phyloP scores from a whole-genome alignment of 2,888 invertebrate species.

The Linyphia triangularis region DNA sequence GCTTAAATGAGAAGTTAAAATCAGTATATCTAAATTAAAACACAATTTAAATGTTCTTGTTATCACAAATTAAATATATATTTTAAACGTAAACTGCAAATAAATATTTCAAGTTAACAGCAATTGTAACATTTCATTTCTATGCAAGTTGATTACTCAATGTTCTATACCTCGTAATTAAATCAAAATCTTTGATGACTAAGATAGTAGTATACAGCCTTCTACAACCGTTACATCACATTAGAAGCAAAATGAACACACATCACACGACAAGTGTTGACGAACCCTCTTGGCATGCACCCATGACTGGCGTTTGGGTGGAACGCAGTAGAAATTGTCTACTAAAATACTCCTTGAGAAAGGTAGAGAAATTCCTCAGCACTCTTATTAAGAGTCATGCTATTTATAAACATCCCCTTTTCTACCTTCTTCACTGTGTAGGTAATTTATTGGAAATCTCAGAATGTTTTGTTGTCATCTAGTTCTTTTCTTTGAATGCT shows the following conservation, averaged over 20 bases:
- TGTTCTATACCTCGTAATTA: no score
- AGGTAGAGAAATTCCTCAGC: neutral
- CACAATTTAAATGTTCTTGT: no score
- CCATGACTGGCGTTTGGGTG: neutral
- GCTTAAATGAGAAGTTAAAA: no score
- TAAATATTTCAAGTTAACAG: no score
- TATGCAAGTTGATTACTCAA: no score
- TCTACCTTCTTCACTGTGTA: neutral
- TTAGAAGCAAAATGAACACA: neutral
- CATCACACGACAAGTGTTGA: neutral
- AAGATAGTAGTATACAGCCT: no score
- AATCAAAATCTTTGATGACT: no score
- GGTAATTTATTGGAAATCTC: neutral
- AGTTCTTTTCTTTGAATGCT: neutral
- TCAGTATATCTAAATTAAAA: no score
- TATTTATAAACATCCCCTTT: neutral
- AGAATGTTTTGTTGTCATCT: neutral
- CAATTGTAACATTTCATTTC: no score
- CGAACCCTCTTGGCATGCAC: neutral
- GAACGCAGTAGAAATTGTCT: neutral
- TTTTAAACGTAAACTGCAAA: no score
- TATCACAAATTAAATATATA: no score
- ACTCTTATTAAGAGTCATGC: neutral
- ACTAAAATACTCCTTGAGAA: neutral
- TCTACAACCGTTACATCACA: neutral